A percentile compares a stretch with the other conserved stretches of the same genome.
These are phyloP conservation scores for Cyanoliseus patagonus DNA, from an alignment of 2,113 vertebrate species.

Conservation along the genomic window DNA sequence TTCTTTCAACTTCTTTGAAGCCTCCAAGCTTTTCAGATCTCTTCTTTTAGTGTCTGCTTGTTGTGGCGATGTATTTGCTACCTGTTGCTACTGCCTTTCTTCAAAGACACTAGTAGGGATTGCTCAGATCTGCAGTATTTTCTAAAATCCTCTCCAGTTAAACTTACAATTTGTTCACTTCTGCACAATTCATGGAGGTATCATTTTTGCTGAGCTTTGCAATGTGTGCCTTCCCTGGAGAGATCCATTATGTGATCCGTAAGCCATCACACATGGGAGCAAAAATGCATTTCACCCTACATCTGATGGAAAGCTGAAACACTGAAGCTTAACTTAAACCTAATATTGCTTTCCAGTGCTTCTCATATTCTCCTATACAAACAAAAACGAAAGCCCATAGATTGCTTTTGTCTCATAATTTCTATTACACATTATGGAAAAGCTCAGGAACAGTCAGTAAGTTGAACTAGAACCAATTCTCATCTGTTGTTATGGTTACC, in stretches of 20 bases:
- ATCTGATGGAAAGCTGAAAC: neutral
- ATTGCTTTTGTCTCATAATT: conserved; percentile 18
- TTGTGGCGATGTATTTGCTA: neutral
- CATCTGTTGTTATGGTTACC: conserved; percentile 79
- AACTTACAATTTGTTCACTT: neutral
- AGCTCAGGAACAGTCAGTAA: conserved; percentile 52
- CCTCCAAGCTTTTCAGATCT: neutral
- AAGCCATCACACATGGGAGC: neutral
- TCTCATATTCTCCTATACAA: neutral
- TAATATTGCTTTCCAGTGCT: neutral
- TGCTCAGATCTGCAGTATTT: neutral
- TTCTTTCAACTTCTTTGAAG: neutral
- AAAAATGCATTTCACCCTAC: neutral
- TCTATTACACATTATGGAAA: conserved; percentile 31
- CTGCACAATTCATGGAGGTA: neutral
- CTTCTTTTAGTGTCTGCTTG: neutral
- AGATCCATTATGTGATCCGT: neutral
- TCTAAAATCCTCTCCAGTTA: neutral
- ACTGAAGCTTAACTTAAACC: neutral
- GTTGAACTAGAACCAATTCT: conserved; percentile 59
- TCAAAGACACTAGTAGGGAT: neutral
- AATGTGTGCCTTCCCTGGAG: neutral
- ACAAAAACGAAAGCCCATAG: neutral
- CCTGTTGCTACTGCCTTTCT: neutral
- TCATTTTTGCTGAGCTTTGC: neutral